Conservation (phyloP, 2,113 vertebrate species). For the Zosterops japonicus region DNA sequence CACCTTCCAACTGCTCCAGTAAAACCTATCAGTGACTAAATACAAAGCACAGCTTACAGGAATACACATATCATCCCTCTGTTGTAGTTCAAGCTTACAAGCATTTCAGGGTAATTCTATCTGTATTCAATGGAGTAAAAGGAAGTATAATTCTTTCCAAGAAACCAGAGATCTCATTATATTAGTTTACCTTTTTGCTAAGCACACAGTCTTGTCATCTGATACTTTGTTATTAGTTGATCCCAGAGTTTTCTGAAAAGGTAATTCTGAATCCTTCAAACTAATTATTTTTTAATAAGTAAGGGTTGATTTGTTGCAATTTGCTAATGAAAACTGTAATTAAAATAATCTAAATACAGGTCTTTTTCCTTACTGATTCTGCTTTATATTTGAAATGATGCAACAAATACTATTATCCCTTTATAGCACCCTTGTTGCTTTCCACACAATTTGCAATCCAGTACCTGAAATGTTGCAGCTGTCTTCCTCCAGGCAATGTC, state of each 20-base stretch:
- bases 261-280: not conserved
- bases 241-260: not conserved
- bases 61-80: not conserved
- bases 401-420: not conserved
- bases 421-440: not conserved
- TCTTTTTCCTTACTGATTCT: not conserved
- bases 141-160: not conserved
- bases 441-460: not conserved
- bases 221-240: not conserved
- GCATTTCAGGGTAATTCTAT: not conserved
- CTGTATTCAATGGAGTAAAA: not conserved
- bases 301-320: not conserved
- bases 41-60: not conserved
- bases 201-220: not conserved
- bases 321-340: not conserved
- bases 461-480: constrained; percentile 12
- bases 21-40: not conserved
- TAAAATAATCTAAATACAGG: not conserved
- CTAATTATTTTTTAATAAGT: not conserved
- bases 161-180: not conserved
- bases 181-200: not conserved
- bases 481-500: not conserved
- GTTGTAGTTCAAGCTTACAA: not conserved
- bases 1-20: not conserved
- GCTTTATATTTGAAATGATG: not conserved